phyloP scores from a whole-genome alignment of 2,113 vertebrate species.

The Laterallus jamaicensis region DNA sequence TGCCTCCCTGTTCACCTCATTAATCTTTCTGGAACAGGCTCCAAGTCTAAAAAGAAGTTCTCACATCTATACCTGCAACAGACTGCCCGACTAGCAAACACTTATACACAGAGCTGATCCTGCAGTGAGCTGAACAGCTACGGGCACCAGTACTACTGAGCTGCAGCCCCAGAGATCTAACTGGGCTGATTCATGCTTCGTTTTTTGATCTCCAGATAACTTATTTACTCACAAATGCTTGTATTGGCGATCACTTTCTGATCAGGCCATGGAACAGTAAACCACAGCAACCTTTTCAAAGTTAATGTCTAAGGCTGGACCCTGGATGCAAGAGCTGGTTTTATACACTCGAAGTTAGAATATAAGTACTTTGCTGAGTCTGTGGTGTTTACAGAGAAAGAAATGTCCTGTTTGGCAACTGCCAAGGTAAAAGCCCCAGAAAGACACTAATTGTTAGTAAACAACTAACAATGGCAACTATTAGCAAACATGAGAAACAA shows the following conservation, averaged over 20 bases:
- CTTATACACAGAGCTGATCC: rapidly evolving
- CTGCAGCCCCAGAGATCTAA: background rate
- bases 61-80: rapidly evolving
- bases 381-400: background rate
- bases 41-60: background rate
- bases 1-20: background rate
- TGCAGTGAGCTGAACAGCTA: background rate
- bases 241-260: background rate
- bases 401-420: background rate
- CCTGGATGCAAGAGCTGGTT: background rate
- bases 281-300: background rate
- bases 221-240: background rate
- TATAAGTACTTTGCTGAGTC: background rate
- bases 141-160: background rate
- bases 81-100: background rate
- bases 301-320: background rate
- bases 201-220: background rate
- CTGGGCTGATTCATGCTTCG: background rate
- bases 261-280: background rate
- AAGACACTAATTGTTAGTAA: constrained; percentile 10
- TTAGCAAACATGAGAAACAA: background rate
- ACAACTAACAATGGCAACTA: background rate
- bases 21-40: background rate
- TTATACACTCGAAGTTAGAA: background rate
- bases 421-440: background rate